Base-by-base conservation (phyloP, 2,113 vertebrate species). In the Microcebus griseorufus region DNA sequence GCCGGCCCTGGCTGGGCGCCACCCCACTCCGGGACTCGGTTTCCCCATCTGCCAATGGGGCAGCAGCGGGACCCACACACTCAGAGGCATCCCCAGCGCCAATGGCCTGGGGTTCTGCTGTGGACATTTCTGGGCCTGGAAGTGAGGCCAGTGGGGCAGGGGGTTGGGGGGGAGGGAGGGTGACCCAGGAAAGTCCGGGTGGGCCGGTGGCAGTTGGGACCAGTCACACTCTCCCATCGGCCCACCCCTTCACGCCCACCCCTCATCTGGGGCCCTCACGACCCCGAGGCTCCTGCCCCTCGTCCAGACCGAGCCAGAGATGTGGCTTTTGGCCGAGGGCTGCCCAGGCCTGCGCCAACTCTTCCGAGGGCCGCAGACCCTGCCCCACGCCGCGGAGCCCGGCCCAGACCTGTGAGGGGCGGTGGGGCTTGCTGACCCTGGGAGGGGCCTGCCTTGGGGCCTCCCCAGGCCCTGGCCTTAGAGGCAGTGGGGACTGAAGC, bases 61-160 rank as follows among this genome's bases (percentile, higher is more conserved):
- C 3, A 14, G 32, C 18, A 4, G 7, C 6, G 2, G 12, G n/a
- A 7, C 45, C 1, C 2, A 14, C 14, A 45, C 1, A 6, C 18
- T 4, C 37, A 16, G 37, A 13, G 18, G 2, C 37, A 6, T 8
- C 13, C 58, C 10, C 39, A 22, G 83, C 16, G 7, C 27, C 22
- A 23, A 3, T 0, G 13, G 12, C 39, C 32, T 0, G 14, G 39
- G 39, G 34, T 37, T 84, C 37, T 48, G 23, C 45, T 51, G 45
- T 42, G 67, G 64, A 67, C 37, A 34, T 13, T 73, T 64, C 76
- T 23, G 58, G 75, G 67, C 60, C 86, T 18, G 12, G 45, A 86
- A n/a, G 42, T 9, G 79, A 69, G 80, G 53, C 27, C 0, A 6
- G 20, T 16, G 45, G 2, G 25, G 14, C 23, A 25, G 13, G 55